Conservation (phyloP, 2,797 vertebrate genomes). For the Syngnathus acus region DNA sequence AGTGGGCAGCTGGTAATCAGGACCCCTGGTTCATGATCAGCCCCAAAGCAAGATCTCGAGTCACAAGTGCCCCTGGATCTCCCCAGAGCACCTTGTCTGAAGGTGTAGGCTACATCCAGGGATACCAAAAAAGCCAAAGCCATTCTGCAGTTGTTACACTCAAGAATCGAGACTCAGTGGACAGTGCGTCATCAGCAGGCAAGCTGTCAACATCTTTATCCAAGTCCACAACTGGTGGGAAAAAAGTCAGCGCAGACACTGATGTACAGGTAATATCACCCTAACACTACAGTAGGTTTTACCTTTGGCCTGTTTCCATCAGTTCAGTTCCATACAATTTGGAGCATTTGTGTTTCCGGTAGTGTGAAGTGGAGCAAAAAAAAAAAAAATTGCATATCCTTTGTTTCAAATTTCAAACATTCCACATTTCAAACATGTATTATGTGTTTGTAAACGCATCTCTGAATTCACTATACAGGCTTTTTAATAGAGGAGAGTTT, state of each 20-base stretch:
- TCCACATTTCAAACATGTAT: too few species aligned
- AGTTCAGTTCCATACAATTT: background rate
- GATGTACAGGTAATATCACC: conserved; percentile 57
- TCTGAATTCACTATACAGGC: too few species aligned
- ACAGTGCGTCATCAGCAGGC: conserved; percentile 24
- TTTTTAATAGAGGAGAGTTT: too few species aligned
- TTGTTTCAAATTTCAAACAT: too few species aligned
- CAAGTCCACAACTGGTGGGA: conserved; percentile 33
- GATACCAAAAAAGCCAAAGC: conserved; percentile 46
- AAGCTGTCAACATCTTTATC: conserved; percentile 42
- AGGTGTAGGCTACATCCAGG: conserved; percentile 37
- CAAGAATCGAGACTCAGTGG: conserved; percentile 39
- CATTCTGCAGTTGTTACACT: conserved; percentile 40
- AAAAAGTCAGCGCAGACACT: conserved; percentile 42
- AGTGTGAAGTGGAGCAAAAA: background rate
- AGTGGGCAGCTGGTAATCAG: conserved; percentile 47
- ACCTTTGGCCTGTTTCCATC: background rate
- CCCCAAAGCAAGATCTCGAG: conserved; percentile 31
- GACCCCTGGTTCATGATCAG: conserved; percentile 47
- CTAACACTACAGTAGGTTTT: background rate
- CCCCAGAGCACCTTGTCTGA: conserved; percentile 58
- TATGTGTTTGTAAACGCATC: too few species aligned
- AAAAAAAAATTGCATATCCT: too few species aligned
- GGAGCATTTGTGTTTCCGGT: background rate
- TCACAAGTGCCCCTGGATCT: conserved; percentile 59